Conservation (phyloP, 2,113 vertebrate species). For the Pedetes capensis region DNA sequence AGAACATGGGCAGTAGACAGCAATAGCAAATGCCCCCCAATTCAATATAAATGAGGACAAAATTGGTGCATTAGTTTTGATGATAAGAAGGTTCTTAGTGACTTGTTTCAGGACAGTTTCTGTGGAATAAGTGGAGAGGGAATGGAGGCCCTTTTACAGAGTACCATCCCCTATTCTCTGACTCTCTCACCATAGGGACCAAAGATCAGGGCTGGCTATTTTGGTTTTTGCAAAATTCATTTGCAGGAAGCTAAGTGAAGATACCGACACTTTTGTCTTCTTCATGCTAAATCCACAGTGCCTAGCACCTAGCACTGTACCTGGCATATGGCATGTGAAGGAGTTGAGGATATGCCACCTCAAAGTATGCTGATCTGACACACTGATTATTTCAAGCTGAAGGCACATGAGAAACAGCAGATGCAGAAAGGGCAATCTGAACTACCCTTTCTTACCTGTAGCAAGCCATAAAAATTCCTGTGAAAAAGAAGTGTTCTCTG, state of each 20-base stretch:
- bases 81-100: background rate
- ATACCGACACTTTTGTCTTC: constrained; percentile 20
- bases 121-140: background rate
- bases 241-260: constrained; percentile 16
- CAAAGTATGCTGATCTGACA: background rate
- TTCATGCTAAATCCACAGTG: background rate
- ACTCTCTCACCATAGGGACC: background rate
- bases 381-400: background rate
- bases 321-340: background rate
- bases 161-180: background rate
- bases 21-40: background rate
- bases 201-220: background rate
- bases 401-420: background rate
- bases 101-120: background rate
- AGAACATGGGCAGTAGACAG: background rate
- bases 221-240: background rate
- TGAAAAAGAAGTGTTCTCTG: background rate
- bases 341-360: background rate
- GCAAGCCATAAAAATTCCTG: background rate
- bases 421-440: background rate
- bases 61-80: background rate
- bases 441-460: background rate
- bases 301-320: background rate
- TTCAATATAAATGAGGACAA: background rate
- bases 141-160: background rate